Percentiles rank a stretch among this genome's conserved stretches.
phyloP scores from a whole-genome alignment of 2,113 vertebrate genomes.

The Pithys albifrons region DNA sequence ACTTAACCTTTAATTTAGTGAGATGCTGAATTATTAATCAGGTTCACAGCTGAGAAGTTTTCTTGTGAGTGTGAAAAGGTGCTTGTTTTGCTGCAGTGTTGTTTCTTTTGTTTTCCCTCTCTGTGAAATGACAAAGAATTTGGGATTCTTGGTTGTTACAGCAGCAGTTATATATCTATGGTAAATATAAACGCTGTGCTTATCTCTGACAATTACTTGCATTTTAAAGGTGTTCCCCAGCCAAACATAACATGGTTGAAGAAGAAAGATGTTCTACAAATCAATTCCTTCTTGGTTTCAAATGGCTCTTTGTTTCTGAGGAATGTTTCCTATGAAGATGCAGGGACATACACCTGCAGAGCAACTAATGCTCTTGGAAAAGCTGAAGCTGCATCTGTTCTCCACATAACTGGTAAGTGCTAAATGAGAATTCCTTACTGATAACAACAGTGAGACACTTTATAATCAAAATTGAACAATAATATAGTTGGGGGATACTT shows the following conservation, averaged over 20 bases:
- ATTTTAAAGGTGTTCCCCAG: slow-evolving; percentile 79
- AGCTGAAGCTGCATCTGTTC: slow-evolving; percentile 68
- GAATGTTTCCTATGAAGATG: slow-evolving; percentile 76
- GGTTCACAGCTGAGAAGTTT: not conserved
- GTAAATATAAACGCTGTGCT: not conserved
- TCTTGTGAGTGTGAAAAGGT: not conserved
- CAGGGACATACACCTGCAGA: slow-evolving; percentile 82
- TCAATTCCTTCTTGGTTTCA: slow-evolving; percentile 52
- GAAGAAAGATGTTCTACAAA: slow-evolving; percentile 58
- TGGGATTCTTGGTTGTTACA: fast-evolving
- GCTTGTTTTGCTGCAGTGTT: not conserved
- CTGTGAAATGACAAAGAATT: not conserved
- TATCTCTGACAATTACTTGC: not conserved
- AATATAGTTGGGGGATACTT: not conserved
- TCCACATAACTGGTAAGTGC: slow-evolving; percentile 78
- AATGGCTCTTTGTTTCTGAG: slow-evolving; percentile 83
- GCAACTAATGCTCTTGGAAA: slow-evolving; percentile 82
- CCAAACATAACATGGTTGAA: slow-evolving; percentile 82
- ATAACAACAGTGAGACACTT: not conserved
- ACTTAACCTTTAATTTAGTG: not conserved
- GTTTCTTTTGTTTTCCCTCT: not conserved
- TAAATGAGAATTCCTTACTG: not conserved
- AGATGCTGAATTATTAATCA: not conserved
- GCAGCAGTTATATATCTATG: not conserved
- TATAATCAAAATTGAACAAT: not conserved